Percentiles rank a stretch among this genome's conserved stretches.
phyloP scores from a whole-genome alignment of 2,888 invertebrate genomes.

The Macaria notata region DNA sequence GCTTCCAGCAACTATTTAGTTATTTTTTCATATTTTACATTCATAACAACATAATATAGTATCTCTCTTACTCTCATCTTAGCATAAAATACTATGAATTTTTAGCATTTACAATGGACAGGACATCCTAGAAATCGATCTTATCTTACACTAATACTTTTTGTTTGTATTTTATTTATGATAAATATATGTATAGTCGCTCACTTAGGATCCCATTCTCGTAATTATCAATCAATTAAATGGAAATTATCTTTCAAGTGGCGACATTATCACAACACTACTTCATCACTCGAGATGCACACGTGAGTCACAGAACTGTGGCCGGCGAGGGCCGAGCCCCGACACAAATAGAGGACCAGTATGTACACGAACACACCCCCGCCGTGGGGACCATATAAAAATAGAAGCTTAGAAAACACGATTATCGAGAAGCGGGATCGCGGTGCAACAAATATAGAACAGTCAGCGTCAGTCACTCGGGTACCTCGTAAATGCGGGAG shows the following conservation, averaged over 20 bases:
- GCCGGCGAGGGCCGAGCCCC: too few species aligned
- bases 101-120: slow-evolving; percentile 42
- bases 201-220: slow-evolving; percentile 30
- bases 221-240: slow-evolving; percentile 8
- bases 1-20: slow-evolving; percentile 29
- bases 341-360: slow-evolving; percentile 57
- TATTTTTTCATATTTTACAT: slow-evolving; percentile 26
- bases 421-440: slow-evolving; percentile 41
- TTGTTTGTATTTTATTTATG: slow-evolving; percentile 23
- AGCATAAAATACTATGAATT: slow-evolving; percentile 37
- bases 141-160: slow-evolving; percentile 40
- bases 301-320: slow-evolving; percentile 14
- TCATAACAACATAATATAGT: slow-evolving; percentile 36
- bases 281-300: slow-evolving; percentile 22
- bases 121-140: slow-evolving; percentile 34
- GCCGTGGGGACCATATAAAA: slow-evolving; percentile 59
- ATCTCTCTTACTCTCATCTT: slow-evolving; percentile 37
- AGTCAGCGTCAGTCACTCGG: slow-evolving; percentile 56
- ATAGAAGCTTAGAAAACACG: slow-evolving; percentile 70
- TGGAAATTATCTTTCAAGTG: slow-evolving; percentile 16
- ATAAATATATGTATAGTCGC: slow-evolving; percentile 29
- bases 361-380: slow-evolving; percentile 56
- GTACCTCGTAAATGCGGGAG: slow-evolving; percentile 70
- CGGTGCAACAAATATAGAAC: too few species aligned
- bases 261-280: slow-evolving; percentile 29